Conservation (phyloP, 2,797 vertebrate genomes). For the Liasis olivaceus region DNA sequence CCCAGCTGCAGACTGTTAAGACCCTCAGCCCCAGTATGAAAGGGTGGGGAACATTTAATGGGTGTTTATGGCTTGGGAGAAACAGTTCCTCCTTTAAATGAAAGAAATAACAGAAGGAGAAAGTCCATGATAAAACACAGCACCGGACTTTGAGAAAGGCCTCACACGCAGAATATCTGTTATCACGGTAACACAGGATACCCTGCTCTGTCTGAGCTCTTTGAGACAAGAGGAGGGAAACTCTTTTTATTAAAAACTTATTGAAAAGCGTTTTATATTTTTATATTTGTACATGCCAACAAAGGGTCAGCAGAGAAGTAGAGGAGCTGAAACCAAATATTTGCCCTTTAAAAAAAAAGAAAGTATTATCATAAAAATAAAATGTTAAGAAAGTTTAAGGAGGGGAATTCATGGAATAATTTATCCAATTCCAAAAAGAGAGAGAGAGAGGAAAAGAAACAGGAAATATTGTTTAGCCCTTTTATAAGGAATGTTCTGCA, state of each 20-base stretch:
- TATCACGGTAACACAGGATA: conserved; percentile 58
- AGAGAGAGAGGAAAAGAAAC: conserved; percentile 41
- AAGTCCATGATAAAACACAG: conserved; percentile 67
- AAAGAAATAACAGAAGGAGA: conserved; percentile 69
- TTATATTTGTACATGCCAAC: conserved; percentile 64
- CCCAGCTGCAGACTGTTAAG: conserved; percentile 75
- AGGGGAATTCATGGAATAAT: conserved; percentile 75
- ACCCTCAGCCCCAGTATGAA: conserved; percentile 65
- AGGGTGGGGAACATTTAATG: conserved; percentile 75
- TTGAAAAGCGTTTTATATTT: conserved; percentile 49
- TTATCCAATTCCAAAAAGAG: conserved; percentile 48
- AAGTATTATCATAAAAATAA: conserved; percentile 63
- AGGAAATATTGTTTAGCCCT: conserved; percentile 77
- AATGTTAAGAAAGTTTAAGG: conserved; percentile 73
- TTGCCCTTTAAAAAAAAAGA: conserved; percentile 49
- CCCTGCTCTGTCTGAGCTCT: conserved; percentile 43
- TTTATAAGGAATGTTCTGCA: conserved; percentile 78
- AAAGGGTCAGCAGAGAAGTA: conserved; percentile 63
- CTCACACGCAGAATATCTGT: conserved; percentile 61
- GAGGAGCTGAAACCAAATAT: conserved; percentile 72
- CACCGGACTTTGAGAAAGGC: conserved; percentile 60
- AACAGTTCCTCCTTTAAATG: conserved; percentile 67
- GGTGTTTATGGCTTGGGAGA: conserved; percentile 75
- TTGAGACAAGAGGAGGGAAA: conserved; percentile 25
- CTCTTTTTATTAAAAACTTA: conserved; percentile 53